Evolutionary conservation across 2,113 vertebrate genomes (phyloP), one percentile per base, ranked within the genome.

Genomic region (Oreotrochilus melanogaster): DNA sequence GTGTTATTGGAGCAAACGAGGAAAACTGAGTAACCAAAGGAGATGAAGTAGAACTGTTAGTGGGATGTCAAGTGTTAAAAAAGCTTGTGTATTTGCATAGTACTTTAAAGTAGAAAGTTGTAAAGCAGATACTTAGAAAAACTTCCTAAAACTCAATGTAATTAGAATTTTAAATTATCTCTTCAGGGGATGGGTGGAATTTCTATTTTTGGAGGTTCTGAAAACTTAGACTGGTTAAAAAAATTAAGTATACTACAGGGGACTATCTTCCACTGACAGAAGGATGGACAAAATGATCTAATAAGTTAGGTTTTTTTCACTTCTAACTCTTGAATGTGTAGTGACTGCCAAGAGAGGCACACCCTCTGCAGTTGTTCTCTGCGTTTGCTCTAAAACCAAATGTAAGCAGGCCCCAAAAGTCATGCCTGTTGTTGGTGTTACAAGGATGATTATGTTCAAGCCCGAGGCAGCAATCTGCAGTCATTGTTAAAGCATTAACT

Each of bases 211-310:
- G 82, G 92, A 86, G 70, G 53, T 43, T 56, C 19, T 65, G 67
- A 74, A 96, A 92, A 83, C 31, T 88, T 75, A 65, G 39, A 43
- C 22, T 80, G 53, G 24, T 92, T 39, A 42, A 48, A 88, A 43
- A 74, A 65, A 33, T 93, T 94, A 86, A 96, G 67, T 95, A 67
- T 54, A 18, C 94, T 93, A 35, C 57, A 86, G 92, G 73, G 92
- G 62, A 33, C 71, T 73, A 27, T 95, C 89, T 78, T 94, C 51
- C 35, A 43, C 72, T 67, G 64, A 87, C 78, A 83, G 56, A 88
- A 83, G 33, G 67, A 66, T 95, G 93, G 88, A 97, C 78, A 83
- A 86, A 89, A 96, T 96, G 71, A 96, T 88, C 93, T 96, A 93
- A 96, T 83, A 91, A 82, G 56, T 60, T 48, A 21, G 4, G 47